phyloP scores from a whole-genome alignment of 2,113 vertebrate genomes.

The Bujurquina vittata region DNA sequence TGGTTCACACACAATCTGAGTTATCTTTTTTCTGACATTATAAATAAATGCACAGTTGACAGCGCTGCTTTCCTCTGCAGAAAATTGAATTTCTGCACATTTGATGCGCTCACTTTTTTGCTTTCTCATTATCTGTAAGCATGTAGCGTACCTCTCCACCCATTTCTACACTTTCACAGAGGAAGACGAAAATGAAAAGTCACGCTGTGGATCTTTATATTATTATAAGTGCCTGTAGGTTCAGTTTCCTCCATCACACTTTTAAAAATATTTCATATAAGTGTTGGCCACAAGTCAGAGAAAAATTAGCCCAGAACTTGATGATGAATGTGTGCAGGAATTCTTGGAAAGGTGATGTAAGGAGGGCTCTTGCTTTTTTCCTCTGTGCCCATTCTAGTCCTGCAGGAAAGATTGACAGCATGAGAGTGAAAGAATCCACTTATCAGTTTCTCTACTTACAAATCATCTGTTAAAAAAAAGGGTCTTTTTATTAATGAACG shows the following conservation, averaged over 20 bases:
- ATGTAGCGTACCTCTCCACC: constrained; percentile 22
- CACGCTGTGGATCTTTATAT: constrained; percentile 31
- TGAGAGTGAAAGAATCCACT: not conserved
- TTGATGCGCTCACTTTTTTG: constrained; percentile 69
- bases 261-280: constrained; percentile 64
- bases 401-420: not conserved
- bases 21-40: constrained; percentile 60
- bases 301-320: constrained; percentile 62
- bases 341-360: constrained; percentile 58
- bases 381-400: not conserved
- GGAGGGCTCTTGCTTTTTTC: constrained; percentile 29
- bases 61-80: constrained; percentile 48
- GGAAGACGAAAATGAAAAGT: constrained; percentile 55
- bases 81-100: constrained; percentile 57
- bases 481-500: not conserved
- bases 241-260: constrained; percentile 48
- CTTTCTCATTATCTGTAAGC: constrained; percentile 74
- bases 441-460: constrained; percentile 12
- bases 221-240: constrained; percentile 22
- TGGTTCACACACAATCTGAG: constrained; percentile 38
- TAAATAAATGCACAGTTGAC: constrained; percentile 66
- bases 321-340: constrained; percentile 62
- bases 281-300: constrained; percentile 60
- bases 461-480: not conserved
- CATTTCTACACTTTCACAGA: constrained; percentile 48